Evolutionary conservation across 2,797 vertebrate species (phyloP).

Genomic region (Acipenser ruthenus): DNA sequence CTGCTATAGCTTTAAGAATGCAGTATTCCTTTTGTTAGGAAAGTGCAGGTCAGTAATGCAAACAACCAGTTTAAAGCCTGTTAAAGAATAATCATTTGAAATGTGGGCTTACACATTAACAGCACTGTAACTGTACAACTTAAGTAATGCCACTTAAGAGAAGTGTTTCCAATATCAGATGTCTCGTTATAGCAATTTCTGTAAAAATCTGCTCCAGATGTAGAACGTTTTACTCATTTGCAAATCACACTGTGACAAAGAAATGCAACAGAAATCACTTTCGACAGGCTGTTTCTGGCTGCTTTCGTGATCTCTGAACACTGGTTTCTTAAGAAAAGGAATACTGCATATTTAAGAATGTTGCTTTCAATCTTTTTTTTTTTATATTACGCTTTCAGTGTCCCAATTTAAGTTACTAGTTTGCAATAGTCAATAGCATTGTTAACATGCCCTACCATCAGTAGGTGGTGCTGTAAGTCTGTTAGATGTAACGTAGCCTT

Average conservation of each 20-base stretch:
- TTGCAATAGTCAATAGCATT: conserved; percentile 41
- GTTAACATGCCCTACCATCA: conserved; percentile 48
- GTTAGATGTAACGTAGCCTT: conserved; percentile 59
- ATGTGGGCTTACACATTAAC: too few species aligned
- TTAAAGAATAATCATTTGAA: too few species aligned
- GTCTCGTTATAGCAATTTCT: too few species aligned
- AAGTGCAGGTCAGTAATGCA: conserved; percentile 5
- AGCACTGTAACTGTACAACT: too few species aligned
- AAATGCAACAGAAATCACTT: neutral
- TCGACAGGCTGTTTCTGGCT: neutral
- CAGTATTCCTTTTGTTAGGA: conserved; percentile 65
- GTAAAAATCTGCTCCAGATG: too few species aligned
- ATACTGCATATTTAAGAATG: conserved; percentile 42
- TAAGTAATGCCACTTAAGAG: too few species aligned
- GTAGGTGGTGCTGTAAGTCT: conserved; percentile 55
- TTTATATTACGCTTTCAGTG: conserved; percentile 47
- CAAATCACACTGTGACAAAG: neutral
- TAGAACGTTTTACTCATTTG: neutral
- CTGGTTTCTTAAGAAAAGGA: conserved; percentile 40
- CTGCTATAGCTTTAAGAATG: conserved; percentile 75
- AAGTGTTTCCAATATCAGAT: too few species aligned
- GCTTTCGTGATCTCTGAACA: neutral
- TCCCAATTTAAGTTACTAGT: conserved; percentile 44
- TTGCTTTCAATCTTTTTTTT: conserved; percentile 28
- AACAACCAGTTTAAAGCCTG: neutral